Conservation (phyloP, 2,113 vertebrate genomes). For the Datnioides undecimradiatus region DNA sequence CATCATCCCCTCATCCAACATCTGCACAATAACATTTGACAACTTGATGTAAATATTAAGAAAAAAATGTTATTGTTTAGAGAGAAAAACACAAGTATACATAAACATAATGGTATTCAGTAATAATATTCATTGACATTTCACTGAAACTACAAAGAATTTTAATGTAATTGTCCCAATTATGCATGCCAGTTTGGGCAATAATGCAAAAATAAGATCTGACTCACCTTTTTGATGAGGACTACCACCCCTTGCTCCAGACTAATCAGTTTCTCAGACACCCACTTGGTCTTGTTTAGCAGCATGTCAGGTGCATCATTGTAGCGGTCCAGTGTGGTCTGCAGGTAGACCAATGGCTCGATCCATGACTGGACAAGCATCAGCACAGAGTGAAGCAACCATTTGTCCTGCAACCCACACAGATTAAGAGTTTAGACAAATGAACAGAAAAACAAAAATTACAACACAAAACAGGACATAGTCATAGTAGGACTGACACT, state of each 20-base stretch:
- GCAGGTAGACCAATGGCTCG: slow-evolving; percentile 81
- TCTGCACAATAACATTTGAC: slow-evolving; percentile 63
- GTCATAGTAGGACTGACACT: not conserved
- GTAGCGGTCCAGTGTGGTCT: slow-evolving; percentile 77
- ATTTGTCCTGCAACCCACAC: slow-evolving; percentile 75
- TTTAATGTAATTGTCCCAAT: too few relatives aligned
- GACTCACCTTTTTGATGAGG: slow-evolving; percentile 82
- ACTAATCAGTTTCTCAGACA: slow-evolving; percentile 83
- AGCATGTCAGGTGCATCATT: slow-evolving; percentile 74
- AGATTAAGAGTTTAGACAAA: not conserved
- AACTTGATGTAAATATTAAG: not conserved
- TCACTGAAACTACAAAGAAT: too few relatives aligned
- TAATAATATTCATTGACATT: too few relatives aligned
- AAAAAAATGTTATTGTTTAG: not conserved
- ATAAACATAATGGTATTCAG: too few relatives aligned
- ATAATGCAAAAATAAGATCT: not conserved
- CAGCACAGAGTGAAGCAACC: slow-evolving; percentile 82
- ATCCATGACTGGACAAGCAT: slow-evolving; percentile 84
- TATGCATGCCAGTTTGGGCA: not conserved
- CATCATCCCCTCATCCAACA: slow-evolving; percentile 77
- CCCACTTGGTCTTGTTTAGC: slow-evolving; percentile 85
- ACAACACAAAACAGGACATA: not conserved
- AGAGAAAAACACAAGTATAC: not conserved
- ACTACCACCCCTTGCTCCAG: slow-evolving; percentile 83
- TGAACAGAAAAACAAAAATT: not conserved